Evolutionary conservation across 2,888 invertebrate species (phyloP).

Genomic region (Tolmerus cingulatus): DNA sequence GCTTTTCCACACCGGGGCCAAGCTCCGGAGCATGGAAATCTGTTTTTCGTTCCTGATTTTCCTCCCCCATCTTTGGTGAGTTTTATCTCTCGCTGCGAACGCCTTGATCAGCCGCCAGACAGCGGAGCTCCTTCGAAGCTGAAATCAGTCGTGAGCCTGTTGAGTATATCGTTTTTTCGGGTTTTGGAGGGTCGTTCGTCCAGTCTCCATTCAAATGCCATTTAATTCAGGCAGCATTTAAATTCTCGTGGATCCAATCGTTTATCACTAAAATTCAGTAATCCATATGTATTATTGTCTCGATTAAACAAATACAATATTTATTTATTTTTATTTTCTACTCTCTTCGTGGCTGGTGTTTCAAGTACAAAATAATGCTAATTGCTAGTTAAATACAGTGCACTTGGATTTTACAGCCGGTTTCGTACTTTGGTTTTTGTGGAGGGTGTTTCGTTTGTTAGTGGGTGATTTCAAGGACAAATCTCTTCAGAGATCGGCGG

Average conservation of each 20-base stretch:
- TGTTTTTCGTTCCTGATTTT: constrained; percentile 7
- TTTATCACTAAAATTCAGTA: constrained; percentile 9
- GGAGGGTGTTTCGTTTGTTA: neutral
- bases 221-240: constrained; percentile 25
- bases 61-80: neutral
- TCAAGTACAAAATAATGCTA: neutral
- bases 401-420: neutral
- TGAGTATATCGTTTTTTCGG: constrained; percentile 40
- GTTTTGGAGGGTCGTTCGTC: neutral
- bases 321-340: neutral
- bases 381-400: neutral
- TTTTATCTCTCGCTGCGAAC: neutral
- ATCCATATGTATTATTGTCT: constrained; percentile 11
- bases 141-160: neutral
- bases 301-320: neutral
- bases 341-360: neutral
- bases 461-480: neutral
- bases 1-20: neutral
- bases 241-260: neutral
- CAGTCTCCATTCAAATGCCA: constrained; percentile 41
- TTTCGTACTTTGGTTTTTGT: neutral
- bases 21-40: neutral
- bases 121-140: neutral
- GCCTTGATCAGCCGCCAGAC: constrained; percentile 2
- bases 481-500: neutral